Evolutionary conservation across 1,140 invertebrate genomes (phyloP).

Genomic region (Euwallacea similis): DNA sequence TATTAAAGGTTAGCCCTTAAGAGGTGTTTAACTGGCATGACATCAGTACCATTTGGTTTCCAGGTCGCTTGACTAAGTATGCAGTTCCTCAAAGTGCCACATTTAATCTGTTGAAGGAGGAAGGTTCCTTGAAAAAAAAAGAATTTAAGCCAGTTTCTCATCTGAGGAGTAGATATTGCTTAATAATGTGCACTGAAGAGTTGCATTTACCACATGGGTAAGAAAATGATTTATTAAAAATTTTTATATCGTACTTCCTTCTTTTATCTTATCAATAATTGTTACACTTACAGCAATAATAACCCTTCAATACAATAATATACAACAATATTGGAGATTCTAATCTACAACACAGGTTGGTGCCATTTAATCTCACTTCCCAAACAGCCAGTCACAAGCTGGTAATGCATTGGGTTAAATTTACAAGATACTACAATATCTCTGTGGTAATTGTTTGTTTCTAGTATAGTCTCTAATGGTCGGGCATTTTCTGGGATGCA

Average conservation of each 20-base stretch:
- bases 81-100: constrained; percentile 47
- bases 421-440: constrained; percentile 89
- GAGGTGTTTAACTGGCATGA: no score
- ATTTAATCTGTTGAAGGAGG: constrained; percentile 51
- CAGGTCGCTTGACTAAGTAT: constrained; percentile 48
- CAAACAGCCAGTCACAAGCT: constrained; percentile 86
- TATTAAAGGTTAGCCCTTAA: constrained; percentile 39
- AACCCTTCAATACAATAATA: no score
- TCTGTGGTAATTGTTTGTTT: constrained; percentile 72
- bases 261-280: no score
- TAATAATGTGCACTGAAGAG: constrained; percentile 50
- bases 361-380: constrained; percentile 88
- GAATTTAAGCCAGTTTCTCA: constrained; percentile 47
- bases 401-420: constrained; percentile 82
- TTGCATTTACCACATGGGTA: constrained; percentile 46
- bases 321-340: no score
- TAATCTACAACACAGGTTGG: constrained; percentile 61
- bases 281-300: no score
- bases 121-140: constrained; percentile 11
- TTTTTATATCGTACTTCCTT: no score
- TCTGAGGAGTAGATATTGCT: constrained; percentile 46
- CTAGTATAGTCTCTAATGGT: constrained; percentile 61
- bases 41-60: not conserved
- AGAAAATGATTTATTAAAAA: not conserved
- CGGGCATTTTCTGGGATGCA: constrained; percentile 60